Percentiles rank a stretch among this genome's conserved stretches.
Evolutionary conservation across 2,888 invertebrate genomes (phyloP).

Genomic region (Volucella inanis): DNA sequence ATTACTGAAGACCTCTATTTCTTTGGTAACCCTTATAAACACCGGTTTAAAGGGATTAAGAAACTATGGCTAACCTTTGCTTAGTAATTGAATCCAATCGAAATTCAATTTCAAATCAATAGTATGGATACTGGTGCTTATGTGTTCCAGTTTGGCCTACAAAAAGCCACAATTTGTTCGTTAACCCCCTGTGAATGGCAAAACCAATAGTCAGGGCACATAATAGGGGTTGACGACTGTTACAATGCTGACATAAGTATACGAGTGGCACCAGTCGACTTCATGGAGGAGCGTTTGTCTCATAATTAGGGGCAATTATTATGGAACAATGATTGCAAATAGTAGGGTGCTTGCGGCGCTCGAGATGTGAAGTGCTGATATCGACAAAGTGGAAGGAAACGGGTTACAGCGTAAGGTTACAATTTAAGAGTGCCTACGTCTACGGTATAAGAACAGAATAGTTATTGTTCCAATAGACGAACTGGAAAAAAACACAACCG

Average conservation of each 20-base stretch:
- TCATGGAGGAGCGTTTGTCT: constrained; percentile 62
- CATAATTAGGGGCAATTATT: constrained; percentile 73
- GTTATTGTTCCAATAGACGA: constrained; percentile 52
- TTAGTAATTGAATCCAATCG: constrained; percentile 46
- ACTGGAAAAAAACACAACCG: constrained; percentile 8
- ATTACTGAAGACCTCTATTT: constrained; percentile 61
- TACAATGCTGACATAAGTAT: constrained; percentile 6
- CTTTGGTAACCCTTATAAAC: constrained; percentile 18
- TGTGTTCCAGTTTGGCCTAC: constrained; percentile 36
- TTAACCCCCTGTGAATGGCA: not conserved
- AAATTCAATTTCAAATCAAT: constrained; percentile 49
- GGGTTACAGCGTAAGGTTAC: constrained; percentile 53
- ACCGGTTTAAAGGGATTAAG: not conserved
- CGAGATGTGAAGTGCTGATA: constrained; percentile 20
- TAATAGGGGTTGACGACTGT: not conserved
- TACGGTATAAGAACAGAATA: constrained; percentile 50
- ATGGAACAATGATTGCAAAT: constrained; percentile 59
- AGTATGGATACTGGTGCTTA: not conserved
- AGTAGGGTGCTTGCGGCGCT: not conserved
- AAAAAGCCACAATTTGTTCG: constrained; percentile 42
- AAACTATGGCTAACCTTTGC: not conserved
- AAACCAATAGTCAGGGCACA: constrained; percentile 6
- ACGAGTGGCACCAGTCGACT: constrained; percentile 36
- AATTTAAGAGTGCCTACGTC: constrained; percentile 14
- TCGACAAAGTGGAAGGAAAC: constrained; percentile 51